Base-by-base conservation (phyloP, 2,113 vertebrate genomes). In the Cyprinodon tularosa region DNA sequence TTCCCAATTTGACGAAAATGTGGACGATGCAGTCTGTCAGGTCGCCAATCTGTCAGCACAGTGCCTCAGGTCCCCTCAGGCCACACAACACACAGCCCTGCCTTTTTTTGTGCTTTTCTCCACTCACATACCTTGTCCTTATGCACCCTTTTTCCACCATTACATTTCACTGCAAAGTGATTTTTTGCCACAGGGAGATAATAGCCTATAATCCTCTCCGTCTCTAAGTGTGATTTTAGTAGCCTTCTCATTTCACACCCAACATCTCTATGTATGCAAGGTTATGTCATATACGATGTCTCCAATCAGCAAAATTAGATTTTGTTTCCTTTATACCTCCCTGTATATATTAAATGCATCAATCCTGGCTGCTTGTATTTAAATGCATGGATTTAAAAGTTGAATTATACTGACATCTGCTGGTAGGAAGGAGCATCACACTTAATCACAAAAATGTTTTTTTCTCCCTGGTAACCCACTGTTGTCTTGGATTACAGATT, bases 361-460 rank as follows among this genome's bases (percentile, higher is more conserved):
- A 57, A n/a, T 20, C 8, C 7, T 8, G 17, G 17, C 50, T 12
- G 50, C 66, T 42, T 60, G 38, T 53, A 37, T 65, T 66, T 4
- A 38, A 5, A 37, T 0, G 4, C 2, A 9, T 40, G 4, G 1
- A 22, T n/a, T 12, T 60, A 80, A 82, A 88, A 76, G 14, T 82
- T 72, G 64, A 80, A 72, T 69, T 74, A 60, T 76, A 84, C 42
- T 88, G 89, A 62, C 91, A 88, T 90, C 94, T 93, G 66, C 81
- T 91, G 94, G 84, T 57, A 4, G 6, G 12, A 2, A 36, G 9
- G 3, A 4, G 22, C 57, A 82, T 72, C 81, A 71, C 89, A 91
- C 0, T 7, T 7, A 0, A 0, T 29, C 64, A 39, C 3, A 2
- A 4, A 0, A 44, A 39, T 12, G 1, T 63, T 59, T 71, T 62